Percentiles rank a stretch among this genome's conserved stretches.
phyloP scores from a whole-genome alignment of 2,888 invertebrate genomes.

The Ennomos fuscantarius region DNA sequence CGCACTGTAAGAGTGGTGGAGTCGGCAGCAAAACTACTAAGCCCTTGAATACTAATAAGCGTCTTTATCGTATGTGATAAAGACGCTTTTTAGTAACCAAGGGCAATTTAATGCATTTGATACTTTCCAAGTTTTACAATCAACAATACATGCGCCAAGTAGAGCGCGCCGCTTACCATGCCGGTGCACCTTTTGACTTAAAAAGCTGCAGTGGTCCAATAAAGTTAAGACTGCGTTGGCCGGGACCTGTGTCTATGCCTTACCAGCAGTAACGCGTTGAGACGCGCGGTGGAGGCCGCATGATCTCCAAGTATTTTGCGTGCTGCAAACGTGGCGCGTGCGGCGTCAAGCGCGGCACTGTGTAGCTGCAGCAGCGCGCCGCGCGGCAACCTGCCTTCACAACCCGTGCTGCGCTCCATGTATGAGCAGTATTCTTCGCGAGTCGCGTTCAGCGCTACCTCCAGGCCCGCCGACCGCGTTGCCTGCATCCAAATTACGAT shows the following conservation, averaged over 20 bases:
- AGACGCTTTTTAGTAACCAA: too few relatives aligned
- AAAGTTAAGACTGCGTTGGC: background rate
- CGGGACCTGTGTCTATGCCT: slow-evolving; percentile 2
- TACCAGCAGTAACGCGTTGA: slow-evolving; percentile 14
- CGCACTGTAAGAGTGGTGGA: slow-evolving; percentile 15
- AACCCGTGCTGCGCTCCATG: slow-evolving; percentile 78
- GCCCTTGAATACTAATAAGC: too few relatives aligned
- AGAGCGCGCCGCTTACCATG: too few relatives aligned
- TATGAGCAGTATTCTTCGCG: slow-evolving; percentile 32
- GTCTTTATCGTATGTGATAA: too few relatives aligned
- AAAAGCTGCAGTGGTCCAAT: too few relatives aligned
- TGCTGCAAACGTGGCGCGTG: slow-evolving; percentile 9
- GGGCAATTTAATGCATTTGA: too few relatives aligned
- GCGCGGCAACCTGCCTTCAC: slow-evolving; percentile 9
- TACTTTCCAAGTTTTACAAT: too few relatives aligned
- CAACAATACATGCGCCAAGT: too few relatives aligned
- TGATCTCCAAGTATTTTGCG: background rate
- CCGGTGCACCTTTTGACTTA: too few relatives aligned
- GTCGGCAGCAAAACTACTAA: background rate
- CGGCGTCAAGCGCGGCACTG: slow-evolving; percentile 67
- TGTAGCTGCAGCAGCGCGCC: slow-evolving; percentile 64
- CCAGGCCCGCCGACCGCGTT: slow-evolving; percentile 16
- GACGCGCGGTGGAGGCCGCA: slow-evolving; percentile 1
- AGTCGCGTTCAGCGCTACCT: slow-evolving; percentile 42
- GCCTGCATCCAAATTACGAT: slow-evolving; percentile 9